Conservation (phyloP, 2,888 invertebrate species). For the Oscheius sp. region DNA sequence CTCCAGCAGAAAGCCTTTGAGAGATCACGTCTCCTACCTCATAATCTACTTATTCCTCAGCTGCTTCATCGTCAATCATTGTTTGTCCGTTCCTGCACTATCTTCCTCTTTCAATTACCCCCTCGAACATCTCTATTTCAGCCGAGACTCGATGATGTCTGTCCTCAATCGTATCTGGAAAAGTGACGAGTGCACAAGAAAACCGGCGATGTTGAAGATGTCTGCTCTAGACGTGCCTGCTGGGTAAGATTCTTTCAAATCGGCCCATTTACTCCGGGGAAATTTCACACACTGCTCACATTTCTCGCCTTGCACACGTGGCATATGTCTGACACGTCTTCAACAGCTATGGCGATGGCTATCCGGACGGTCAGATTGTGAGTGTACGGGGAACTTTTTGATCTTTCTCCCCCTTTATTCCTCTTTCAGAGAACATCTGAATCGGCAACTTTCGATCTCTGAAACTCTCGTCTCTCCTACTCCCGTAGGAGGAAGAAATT, state of each 20-base stretch:
- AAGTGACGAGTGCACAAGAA: conserved; percentile 47
- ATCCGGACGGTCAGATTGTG: too few species aligned
- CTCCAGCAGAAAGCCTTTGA: too few species aligned
- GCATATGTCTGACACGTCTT: neutral
- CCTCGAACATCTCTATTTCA: conserved; percentile 4
- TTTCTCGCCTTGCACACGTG: neutral
- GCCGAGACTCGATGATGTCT: conserved; percentile 52
- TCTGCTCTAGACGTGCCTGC: conserved; percentile 50
- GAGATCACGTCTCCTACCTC: too few species aligned
- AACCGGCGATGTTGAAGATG: conserved; percentile 47
- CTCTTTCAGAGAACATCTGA: conserved; percentile 39
- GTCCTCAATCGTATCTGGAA: conserved; percentile 55
- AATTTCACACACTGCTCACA: conserved; percentile 11
- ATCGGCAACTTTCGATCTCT: conserved; percentile 45
- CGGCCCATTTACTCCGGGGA: neutral
- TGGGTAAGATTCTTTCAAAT: neutral
- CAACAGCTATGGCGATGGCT: neutral
- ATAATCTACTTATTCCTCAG: too few species aligned
- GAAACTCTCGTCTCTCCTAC: conserved; percentile 48
- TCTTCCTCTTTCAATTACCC: neutral
- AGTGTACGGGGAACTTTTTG: too few species aligned
- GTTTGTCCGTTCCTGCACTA: neutral
- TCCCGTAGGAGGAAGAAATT: conserved; percentile 27
- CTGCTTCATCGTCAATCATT: too few species aligned
- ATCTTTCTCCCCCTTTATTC: neutral